phyloP scores from a whole-genome alignment of 1,140 invertebrate species.

The Neodiprion fabricii region DNA sequence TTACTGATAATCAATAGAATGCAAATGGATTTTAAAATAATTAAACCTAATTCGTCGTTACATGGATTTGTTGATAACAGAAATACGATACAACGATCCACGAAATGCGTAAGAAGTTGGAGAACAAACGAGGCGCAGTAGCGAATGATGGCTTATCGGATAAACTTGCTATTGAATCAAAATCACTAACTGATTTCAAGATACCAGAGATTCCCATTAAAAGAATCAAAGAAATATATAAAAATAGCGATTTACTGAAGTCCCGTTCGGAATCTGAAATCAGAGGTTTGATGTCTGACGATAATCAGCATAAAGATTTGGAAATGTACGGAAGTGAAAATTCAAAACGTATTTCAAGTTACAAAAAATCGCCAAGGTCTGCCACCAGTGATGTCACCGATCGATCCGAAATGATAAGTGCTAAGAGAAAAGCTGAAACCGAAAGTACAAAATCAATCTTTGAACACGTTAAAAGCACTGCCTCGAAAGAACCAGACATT shows the following conservation, averaged over 20 bases:
- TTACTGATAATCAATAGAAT: slow-evolving; percentile 17
- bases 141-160: slow-evolving; percentile 42
- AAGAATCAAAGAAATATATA: slow-evolving; percentile 55
- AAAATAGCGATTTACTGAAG: slow-evolving; percentile 48
- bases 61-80: slow-evolving; percentile 33
- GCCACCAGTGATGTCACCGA: slow-evolving; percentile 14
- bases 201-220: slow-evolving; percentile 58
- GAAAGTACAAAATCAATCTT: slow-evolving; percentile 30
- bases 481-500: slow-evolving; percentile 22
- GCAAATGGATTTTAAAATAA: slow-evolving; percentile 1
- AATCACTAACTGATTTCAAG: slow-evolving; percentile 54
- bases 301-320: slow-evolving; percentile 17
- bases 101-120: slow-evolving; percentile 58
- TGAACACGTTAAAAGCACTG: slow-evolving; percentile 20
- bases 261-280: slow-evolving; percentile 53
- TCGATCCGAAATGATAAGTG: not conserved
- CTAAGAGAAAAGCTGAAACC: slow-evolving; percentile 9
- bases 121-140: slow-evolving; percentile 42
- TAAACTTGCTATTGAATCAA: slow-evolving; percentile 54
- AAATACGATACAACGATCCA: slow-evolving; percentile 58
- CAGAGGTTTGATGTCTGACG: slow-evolving; percentile 31
- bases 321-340: slow-evolving; percentile 13
- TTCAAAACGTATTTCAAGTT: slow-evolving; percentile 10
- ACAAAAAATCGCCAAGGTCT: slow-evolving; percentile 22
- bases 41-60: slow-evolving; percentile 3